These are phyloP conservation scores for Pseudachorutes palmiensis DNA, from an alignment of 1,140 invertebrate genomes.

Conservation along the genomic window DNA sequence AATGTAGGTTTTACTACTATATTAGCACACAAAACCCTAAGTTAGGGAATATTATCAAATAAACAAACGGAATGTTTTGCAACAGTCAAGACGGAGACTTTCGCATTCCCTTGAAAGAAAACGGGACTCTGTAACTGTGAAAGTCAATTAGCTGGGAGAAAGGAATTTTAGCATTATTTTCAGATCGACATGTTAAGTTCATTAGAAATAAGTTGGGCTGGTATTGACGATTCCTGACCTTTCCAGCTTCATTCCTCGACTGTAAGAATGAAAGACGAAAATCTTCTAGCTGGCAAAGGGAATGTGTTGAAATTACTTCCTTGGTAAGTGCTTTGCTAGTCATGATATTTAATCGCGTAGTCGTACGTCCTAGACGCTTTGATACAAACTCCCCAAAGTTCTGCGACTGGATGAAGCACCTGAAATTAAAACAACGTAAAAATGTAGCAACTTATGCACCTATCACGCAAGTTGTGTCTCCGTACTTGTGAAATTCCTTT, in stretches of 20 bases:
- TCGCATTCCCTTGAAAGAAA: slow-evolving; percentile 1
- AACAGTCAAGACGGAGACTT: too few species aligned
- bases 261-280: background rate
- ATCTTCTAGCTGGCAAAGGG: background rate
- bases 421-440: slow-evolving; percentile 15
- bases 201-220: background rate
- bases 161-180: background rate
- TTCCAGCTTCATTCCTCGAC: background rate
- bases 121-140: background rate
- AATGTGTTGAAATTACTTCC: background rate
- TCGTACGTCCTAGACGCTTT: background rate
- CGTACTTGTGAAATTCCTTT: background rate
- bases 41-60: background rate
- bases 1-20: too few species aligned
- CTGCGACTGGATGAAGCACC: slow-evolving; percentile 20
- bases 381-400: slow-evolving; percentile 22
- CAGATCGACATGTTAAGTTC: background rate
- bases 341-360: background rate
- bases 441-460: background rate
- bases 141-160: background rate
- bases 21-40: too few species aligned
- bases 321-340: background rate
- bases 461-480: background rate
- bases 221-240: background rate
- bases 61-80: too few species aligned